These are phyloP conservation scores for Acrocephalus scirpaceus DNA, from an alignment of 2,797 vertebrate genomes.

Conservation along the genomic window DNA sequence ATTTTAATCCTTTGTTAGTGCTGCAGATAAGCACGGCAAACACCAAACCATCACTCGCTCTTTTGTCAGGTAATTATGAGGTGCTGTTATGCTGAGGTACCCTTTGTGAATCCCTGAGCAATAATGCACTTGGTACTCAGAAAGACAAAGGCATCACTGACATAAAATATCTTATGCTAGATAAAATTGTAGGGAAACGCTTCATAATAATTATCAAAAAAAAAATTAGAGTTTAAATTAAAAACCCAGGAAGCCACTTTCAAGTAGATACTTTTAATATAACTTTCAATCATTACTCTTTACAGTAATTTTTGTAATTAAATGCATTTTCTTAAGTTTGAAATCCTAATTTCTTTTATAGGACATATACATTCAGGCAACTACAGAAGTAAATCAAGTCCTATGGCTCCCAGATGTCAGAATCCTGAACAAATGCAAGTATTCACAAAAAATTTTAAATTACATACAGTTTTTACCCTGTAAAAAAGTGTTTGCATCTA, in stretches of 20 bases:
- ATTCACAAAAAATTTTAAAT: not conserved
- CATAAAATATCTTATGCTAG: not conserved
- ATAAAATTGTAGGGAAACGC: not conserved
- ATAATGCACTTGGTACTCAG: not conserved
- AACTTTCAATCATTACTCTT: not conserved
- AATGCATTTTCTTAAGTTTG: not conserved
- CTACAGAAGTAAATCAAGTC: not conserved
- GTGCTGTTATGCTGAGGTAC: not conserved
- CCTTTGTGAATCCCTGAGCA: not conserved
- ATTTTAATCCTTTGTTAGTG: conserved; percentile 36
- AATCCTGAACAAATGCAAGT: not conserved
- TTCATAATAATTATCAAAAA: not conserved
- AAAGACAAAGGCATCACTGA: not conserved
- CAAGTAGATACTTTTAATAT: not conserved
- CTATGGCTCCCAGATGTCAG: not conserved
- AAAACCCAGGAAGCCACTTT: not conserved
- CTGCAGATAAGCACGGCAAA: not conserved
- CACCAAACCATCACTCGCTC: not conserved
- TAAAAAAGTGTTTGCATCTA: not conserved
- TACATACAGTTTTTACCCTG: not conserved
- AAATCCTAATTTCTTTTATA: not conserved
- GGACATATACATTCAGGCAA: not conserved
- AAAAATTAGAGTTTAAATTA: not conserved
- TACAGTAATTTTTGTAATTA: not conserved
- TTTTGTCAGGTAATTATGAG: not conserved